phyloP scores from a whole-genome alignment of 2,888 invertebrate species.

The Hecatera dysodea region DNA sequence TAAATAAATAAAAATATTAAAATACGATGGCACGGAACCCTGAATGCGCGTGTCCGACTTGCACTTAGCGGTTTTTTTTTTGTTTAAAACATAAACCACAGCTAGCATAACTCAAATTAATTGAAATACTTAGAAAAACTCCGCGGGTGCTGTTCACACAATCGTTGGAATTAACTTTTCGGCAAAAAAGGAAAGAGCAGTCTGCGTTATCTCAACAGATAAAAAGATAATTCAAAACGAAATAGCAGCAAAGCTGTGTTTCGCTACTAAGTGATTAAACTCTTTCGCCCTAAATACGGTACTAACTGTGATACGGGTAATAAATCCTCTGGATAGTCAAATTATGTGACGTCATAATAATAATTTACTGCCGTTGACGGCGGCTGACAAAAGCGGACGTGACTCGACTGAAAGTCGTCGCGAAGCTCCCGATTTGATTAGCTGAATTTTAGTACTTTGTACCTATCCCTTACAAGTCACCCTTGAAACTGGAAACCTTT shows the following conservation, averaged over 20 bases:
- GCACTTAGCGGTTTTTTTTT: no score
- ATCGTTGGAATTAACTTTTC: slow-evolving; percentile 11
- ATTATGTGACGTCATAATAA: slow-evolving; percentile 65
- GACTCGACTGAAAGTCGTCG: slow-evolving; percentile 63
- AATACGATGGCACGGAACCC: no score
- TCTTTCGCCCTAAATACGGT: slow-evolving; percentile 39
- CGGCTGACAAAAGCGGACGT: slow-evolving; percentile 63
- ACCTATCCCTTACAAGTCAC: slow-evolving; percentile 55
- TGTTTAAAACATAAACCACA: not conserved
- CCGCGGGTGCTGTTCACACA: not conserved
- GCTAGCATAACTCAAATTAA: not conserved
- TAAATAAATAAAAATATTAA: no score
- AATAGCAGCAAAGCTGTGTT: slow-evolving; percentile 6
- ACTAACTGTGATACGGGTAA: slow-evolving; percentile 52
- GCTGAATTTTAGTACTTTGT: slow-evolving; percentile 50
- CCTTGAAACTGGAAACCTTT: slow-evolving; percentile 55
- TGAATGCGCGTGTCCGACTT: no score
- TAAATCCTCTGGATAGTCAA: slow-evolving; percentile 64
- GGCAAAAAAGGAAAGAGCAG: slow-evolving; percentile 7
- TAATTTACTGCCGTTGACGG: slow-evolving; percentile 61
- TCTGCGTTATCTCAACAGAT: slow-evolving; percentile 25
- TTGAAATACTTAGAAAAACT: not conserved
- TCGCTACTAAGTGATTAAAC: slow-evolving; percentile 46
- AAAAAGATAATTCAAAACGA: slow-evolving; percentile 23
- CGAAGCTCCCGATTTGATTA: slow-evolving; percentile 66